A percentile compares a stretch with the other conserved stretches of the same genome.
These are phyloP conservation scores for Chorisops tibialis DNA, from an alignment of 2,888 invertebrate genomes.

Conservation along the genomic window DNA sequence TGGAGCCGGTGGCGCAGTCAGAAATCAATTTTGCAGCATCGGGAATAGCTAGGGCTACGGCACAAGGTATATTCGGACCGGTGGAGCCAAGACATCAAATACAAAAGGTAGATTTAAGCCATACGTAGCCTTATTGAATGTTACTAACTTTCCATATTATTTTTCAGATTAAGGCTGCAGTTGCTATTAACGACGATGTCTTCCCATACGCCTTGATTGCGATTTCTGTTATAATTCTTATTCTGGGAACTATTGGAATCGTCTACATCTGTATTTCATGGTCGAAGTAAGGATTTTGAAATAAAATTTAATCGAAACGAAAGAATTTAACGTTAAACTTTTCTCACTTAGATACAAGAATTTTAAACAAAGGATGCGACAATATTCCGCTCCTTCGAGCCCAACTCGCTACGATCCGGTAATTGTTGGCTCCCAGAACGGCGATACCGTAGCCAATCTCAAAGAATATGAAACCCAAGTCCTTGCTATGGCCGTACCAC, in stretches of 20 bases:
- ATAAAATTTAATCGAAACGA: background rate
- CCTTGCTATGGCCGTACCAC: conserved; percentile 85
- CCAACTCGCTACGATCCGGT: conserved; percentile 68
- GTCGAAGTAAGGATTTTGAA: conserved; percentile 69
- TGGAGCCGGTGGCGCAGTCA: conserved; percentile 62
- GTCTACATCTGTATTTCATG: conserved; percentile 91
- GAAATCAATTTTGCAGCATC: conserved; percentile 68
- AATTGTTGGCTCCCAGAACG: conserved; percentile 53
- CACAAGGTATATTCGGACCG: conserved; percentile 62
- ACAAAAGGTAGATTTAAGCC: conserved; percentile 42
- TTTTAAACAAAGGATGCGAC: conserved; percentile 78
- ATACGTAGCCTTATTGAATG: background rate
- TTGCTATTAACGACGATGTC: conserved; percentile 63
- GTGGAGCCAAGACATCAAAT: conserved; percentile 49
- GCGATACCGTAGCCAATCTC: conserved; percentile 59
- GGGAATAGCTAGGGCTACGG: conserved; percentile 64
- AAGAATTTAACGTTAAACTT: background rate
- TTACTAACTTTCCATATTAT: background rate
- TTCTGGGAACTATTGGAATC: conserved; percentile 83
- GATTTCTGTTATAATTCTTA: conserved; percentile 82
- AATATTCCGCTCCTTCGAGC: conserved; percentile 64
- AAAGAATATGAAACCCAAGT: conserved; percentile 95
- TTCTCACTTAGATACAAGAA: conserved; percentile 68
- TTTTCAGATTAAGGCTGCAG: conserved; percentile 53
- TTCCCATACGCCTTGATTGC: conserved; percentile 87